These are phyloP conservation scores for Apis dorsata DNA, from an alignment of 1,140 invertebrate species.

Conservation along the genomic window DNA sequence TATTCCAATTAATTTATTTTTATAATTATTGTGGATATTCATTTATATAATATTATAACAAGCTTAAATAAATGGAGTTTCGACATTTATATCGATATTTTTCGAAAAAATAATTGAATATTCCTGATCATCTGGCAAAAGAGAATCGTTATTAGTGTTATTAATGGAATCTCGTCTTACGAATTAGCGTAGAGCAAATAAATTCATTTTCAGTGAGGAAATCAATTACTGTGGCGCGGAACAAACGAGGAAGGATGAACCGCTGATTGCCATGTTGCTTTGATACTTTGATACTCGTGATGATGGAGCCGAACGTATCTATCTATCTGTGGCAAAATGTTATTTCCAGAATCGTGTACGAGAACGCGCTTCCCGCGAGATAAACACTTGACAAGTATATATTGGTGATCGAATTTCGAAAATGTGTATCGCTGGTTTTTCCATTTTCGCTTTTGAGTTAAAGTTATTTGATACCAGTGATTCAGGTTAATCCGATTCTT, in stretches of 20 bases:
- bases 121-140: too few species aligned
- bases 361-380: background rate
- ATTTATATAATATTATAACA: too few species aligned
- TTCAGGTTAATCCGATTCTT: too few species aligned
- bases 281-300: background rate
- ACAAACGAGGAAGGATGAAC: background rate
- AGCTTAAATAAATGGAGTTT: too few species aligned
- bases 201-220: background rate
- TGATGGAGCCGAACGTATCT: background rate
- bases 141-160: background rate
- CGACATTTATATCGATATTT: too few species aligned
- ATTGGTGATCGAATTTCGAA: background rate
- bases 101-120: too few species aligned
- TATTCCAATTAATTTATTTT: too few species aligned
- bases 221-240: background rate
- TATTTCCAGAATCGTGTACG: too few species aligned
- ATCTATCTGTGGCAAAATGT: constrained; percentile 13
- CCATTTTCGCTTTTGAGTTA: background rate
- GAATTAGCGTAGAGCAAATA: background rate
- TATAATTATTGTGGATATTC: too few species aligned
- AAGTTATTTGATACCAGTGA: too few species aligned
- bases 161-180: background rate
- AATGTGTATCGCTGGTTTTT: background rate
- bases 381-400: too few species aligned
- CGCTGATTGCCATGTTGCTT: background rate